phyloP scores from a whole-genome alignment of 1,140 invertebrate genomes.

The Belonocnema kinseyi region DNA sequence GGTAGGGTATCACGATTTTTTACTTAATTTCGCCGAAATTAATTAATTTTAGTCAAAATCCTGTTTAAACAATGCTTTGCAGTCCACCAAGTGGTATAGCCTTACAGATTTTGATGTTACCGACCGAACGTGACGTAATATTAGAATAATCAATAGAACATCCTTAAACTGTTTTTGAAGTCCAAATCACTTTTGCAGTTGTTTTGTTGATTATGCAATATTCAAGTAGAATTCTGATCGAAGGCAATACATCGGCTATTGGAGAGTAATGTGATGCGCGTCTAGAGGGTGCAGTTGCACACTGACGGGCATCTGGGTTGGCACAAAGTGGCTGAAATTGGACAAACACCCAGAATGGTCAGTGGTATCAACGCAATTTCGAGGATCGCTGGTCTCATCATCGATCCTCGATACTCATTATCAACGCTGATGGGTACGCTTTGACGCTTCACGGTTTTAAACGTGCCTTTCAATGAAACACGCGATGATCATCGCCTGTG shows the following conservation, averaged over 20 bases:
- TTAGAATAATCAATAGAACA: no score
- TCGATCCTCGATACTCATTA: constrained; percentile 53
- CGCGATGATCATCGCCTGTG: constrained; percentile 3
- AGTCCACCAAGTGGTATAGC: no score
- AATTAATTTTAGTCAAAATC: no score
- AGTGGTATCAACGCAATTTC: constrained; percentile 53
- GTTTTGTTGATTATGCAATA: background rate
- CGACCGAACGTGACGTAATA: no score
- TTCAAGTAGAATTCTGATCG: background rate
- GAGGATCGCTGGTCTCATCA: constrained; percentile 54
- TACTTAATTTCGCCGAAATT: no score
- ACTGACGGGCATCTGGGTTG: constrained; percentile 39
- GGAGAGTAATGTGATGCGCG: background rate
- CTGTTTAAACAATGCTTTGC: no score
- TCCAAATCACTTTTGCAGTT: background rate
- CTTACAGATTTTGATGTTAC: no score
- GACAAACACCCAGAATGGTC: constrained; percentile 34
- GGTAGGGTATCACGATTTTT: no score
- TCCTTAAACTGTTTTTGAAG: background rate
- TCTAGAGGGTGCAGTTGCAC: background rate
- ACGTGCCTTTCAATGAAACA: constrained; percentile 18
- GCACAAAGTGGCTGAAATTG: constrained; percentile 39
- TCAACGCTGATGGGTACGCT: constrained; percentile 35
- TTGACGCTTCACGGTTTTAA: constrained; percentile 36
- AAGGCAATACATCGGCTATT: background rate